These are phyloP conservation scores for Dromaius novaehollandiae DNA, from an alignment of 2,113 vertebrate genomes.

Conservation along the genomic window DNA sequence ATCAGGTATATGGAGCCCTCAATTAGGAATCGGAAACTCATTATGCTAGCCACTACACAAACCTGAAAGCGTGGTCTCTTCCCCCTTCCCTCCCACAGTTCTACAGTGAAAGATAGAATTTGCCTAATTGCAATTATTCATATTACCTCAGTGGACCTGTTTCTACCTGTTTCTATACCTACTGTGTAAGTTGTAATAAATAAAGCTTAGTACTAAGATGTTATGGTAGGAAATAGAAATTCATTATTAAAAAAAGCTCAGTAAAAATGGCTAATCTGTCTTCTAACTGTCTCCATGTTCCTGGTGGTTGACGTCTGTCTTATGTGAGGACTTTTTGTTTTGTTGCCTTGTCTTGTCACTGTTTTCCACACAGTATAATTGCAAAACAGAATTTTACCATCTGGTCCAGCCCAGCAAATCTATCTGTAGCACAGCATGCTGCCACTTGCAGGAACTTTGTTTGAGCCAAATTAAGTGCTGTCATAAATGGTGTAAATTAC, in stretches of 20 bases:
- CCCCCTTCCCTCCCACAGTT: neutral
- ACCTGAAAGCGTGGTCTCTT: neutral
- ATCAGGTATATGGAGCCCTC: neutral
- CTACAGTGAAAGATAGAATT: neutral
- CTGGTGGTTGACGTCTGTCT: neutral
- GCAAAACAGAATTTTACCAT: neutral
- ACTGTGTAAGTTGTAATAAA: neutral
- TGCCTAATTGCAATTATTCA: neutral
- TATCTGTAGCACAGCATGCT: neutral
- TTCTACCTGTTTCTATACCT: neutral
- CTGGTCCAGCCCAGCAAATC: neutral
- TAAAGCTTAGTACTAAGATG: neutral
- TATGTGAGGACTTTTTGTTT: neutral
- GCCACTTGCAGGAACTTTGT: neutral
- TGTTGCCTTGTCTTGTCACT: neutral
- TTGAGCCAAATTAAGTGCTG: conserved; percentile 12
- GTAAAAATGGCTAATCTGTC: neutral
- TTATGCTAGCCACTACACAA: neutral
- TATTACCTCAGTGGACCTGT: neutral
- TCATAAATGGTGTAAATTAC: conserved; percentile 6
- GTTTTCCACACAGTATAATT: neutral
- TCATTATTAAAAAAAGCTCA: neutral
- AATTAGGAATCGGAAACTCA: neutral
- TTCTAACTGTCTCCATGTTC: neutral
- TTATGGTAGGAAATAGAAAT: neutral